These are phyloP conservation scores for Drosophila mojavensis DNA, from an alignment of 1,140 invertebrate genomes.

Conservation along the genomic window DNA sequence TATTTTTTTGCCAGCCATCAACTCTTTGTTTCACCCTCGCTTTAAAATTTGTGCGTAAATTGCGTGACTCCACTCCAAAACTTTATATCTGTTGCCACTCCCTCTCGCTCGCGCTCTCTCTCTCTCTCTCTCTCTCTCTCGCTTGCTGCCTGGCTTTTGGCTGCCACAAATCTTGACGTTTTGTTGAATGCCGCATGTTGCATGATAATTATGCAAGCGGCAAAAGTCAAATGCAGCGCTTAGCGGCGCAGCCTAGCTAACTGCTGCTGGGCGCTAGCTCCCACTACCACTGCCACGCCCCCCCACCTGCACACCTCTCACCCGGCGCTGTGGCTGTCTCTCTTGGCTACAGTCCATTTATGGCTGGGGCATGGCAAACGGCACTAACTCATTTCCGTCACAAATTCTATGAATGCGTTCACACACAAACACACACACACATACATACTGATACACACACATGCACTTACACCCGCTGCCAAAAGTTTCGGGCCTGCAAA, in stretches of 20 bases:
- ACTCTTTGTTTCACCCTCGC: conserved; percentile 21
- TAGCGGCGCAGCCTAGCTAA: neutral
- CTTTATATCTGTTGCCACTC: neutral
- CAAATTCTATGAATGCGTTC: conserved; percentile 72
- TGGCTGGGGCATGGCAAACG: conserved; percentile 53
- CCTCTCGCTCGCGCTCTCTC: neutral
- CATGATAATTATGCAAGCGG: conserved; percentile 76
- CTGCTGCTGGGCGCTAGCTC: conserved; percentile 15
- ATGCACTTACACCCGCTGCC: neutral
- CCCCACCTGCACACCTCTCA: neutral
- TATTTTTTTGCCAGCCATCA: neutral
- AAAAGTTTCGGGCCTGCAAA: conserved; percentile 16
- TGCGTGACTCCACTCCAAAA: conserved; percentile 62
- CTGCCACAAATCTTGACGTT: conserved; percentile 65
- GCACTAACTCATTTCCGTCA: conserved; percentile 77
- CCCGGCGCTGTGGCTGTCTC: neutral
- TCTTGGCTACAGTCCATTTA: conserved; percentile 18
- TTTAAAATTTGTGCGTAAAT: conserved; percentile 57
- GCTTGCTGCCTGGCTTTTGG: conserved; percentile 43
- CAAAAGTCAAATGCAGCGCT: conserved; percentile 37
- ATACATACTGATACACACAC: neutral
- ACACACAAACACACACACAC: conserved; percentile 5
- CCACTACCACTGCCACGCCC: neutral
- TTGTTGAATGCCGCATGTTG: conserved; percentile 54
- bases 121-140: too few relatives aligned